phyloP scores from a whole-genome alignment of 2,888 invertebrate genomes.

The Mythimna ferrago region DNA sequence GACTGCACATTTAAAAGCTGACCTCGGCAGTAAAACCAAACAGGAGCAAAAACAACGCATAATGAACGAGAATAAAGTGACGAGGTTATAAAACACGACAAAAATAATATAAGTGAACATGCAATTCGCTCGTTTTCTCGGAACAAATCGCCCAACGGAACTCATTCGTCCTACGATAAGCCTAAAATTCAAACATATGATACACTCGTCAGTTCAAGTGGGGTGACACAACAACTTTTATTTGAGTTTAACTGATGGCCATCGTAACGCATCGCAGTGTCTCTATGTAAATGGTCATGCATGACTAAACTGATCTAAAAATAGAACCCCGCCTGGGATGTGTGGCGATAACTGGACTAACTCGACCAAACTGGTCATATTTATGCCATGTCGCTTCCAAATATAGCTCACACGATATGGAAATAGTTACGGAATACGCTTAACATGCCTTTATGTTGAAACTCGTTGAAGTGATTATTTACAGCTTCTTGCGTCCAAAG shows the following conservation, averaged over 20 bases:
- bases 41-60: slow-evolving; percentile 34
- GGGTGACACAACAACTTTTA: slow-evolving; percentile 49
- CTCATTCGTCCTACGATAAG: slow-evolving; percentile 8
- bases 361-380: slow-evolving; percentile 79
- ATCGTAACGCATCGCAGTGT: slow-evolving; percentile 60
- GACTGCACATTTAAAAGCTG: slow-evolving; percentile 39
- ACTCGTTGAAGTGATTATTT: slow-evolving; percentile 56
- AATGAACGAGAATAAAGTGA: slow-evolving; percentile 40
- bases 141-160: slow-evolving; percentile 27
- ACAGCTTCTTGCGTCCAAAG: slow-evolving; percentile 45
- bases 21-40: slow-evolving; percentile 38
- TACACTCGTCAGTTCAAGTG: slow-evolving; percentile 15
- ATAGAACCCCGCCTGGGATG: slow-evolving; percentile 79
- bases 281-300: slow-evolving; percentile 74
- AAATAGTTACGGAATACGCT: slow-evolving; percentile 66
- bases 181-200: slow-evolving; percentile 38
- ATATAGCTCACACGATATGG: slow-evolving; percentile 74
- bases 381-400: slow-evolving; percentile 74
- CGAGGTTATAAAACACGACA: slow-evolving; percentile 31
- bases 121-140: slow-evolving; percentile 30
- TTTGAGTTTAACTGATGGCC: slow-evolving; percentile 44
- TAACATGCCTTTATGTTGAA: slow-evolving; percentile 53
- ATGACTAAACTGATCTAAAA: slow-evolving; percentile 83
- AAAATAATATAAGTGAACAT: slow-evolving; percentile 30
- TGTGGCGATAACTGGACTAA: slow-evolving; percentile 82